Conservation (phyloP, 2,888 invertebrate genomes). For the Phalangium opilio region DNA sequence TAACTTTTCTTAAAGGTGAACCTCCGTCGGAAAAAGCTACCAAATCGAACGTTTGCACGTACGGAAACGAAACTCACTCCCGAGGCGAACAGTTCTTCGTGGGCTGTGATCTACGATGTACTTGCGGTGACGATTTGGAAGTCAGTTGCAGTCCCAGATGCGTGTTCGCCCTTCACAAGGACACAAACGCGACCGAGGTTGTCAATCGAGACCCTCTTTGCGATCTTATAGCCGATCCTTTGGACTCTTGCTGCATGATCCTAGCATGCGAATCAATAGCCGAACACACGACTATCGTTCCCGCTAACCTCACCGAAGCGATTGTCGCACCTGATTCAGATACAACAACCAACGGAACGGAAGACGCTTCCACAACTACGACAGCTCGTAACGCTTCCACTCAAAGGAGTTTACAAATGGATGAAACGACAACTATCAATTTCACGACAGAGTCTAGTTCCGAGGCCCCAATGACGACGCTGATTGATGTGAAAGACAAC, state of each 20-base stretch:
- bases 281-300: background rate
- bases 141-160: conserved; percentile 11
- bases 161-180: conserved; percentile 3
- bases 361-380: background rate
- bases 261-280: conserved; percentile 13
- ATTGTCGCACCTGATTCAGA: no score
- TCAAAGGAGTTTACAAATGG: background rate
- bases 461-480: background rate
- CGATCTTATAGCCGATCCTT: conserved; percentile 14
- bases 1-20: no score
- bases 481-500: no score
- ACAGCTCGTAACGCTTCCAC: background rate
- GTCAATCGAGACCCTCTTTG: conserved; percentile 12
- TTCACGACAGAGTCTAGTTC: background rate
- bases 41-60: conserved; percentile 21
- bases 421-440: background rate
- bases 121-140: conserved; percentile 9
- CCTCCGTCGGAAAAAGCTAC: no score
- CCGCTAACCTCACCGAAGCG: no score
- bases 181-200: background rate
- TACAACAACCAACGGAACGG: no score
- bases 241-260: conserved; percentile 19
- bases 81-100: conserved; percentile 28
- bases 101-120: conserved; percentile 27
- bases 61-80: conserved; percentile 25